phyloP scores from a whole-genome alignment of 2,113 vertebrate genomes.

The Cyprinus carpio region DNA sequence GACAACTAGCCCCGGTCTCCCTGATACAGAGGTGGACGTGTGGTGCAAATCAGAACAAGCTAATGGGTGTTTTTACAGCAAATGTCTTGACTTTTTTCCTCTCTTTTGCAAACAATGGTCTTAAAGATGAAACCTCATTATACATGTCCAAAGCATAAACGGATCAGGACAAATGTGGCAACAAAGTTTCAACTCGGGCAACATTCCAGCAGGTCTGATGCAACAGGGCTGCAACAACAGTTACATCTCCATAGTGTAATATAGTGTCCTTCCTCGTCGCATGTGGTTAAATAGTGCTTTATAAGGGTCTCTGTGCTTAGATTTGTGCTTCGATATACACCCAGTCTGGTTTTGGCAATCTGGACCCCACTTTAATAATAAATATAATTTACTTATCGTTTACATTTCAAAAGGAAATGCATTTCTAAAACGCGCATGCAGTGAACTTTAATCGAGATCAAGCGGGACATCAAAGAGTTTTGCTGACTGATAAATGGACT shows the following conservation, averaged over 20 bases:
- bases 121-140: constrained; percentile 54
- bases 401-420: background rate
- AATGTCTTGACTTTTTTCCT: background rate
- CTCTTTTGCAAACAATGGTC: constrained; percentile 48
- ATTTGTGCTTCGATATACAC: background rate
- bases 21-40: background rate
- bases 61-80: constrained; percentile 24
- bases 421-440: background rate
- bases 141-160: constrained; percentile 58
- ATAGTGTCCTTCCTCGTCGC: constrained; percentile 73
- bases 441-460: background rate
- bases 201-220: constrained; percentile 80
- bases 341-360: background rate
- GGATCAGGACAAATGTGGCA: constrained; percentile 53
- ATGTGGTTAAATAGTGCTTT: constrained; percentile 71
- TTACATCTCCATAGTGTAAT: constrained; percentile 72
- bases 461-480: background rate
- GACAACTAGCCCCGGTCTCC: background rate
- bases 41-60: constrained; percentile 11
- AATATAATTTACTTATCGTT: background rate
- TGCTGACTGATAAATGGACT: background rate
- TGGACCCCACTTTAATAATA: background rate
- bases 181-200: constrained; percentile 69
- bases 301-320: constrained; percentile 25
- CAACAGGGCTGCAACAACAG: constrained; percentile 81